phyloP scores from a whole-genome alignment of 2,113 vertebrate genomes.

The Edolisoma coerulescens region DNA sequence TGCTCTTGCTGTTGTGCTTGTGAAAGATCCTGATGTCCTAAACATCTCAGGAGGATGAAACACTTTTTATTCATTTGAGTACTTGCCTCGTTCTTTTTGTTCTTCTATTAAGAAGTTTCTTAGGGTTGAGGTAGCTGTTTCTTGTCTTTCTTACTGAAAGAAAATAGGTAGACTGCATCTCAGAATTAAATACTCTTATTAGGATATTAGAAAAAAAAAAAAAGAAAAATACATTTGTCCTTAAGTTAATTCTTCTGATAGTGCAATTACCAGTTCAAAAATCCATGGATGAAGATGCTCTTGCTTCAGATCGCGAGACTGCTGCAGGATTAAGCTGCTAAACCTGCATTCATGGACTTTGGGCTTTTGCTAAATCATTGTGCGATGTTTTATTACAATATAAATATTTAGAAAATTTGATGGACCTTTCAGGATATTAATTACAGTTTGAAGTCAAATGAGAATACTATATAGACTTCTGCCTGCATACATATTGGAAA shows the following conservation, averaged over 20 bases:
- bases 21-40: neutral
- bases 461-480: neutral
- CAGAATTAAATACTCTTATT: neutral
- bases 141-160: neutral
- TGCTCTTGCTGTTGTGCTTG: neutral
- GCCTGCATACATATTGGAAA: neutral
- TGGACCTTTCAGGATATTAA: neutral
- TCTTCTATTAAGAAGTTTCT: neutral
- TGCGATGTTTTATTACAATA: neutral
- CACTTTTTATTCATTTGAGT: neutral
- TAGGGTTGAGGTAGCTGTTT: neutral
- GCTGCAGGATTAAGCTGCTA: neutral
- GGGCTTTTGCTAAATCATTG: neutral
- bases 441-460: neutral
- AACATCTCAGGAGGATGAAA: neutral
- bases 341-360: accelerated
- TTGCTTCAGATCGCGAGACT: neutral
- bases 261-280: neutral
- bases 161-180: neutral
- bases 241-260: neutral
- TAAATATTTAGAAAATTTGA: neutral
- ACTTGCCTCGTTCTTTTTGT: too few species aligned
- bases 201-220: neutral
- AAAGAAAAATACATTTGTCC: neutral
- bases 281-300: neutral